Conservation (phyloP, 2,113 vertebrate species). For the Dissostichus mawsoni region DNA sequence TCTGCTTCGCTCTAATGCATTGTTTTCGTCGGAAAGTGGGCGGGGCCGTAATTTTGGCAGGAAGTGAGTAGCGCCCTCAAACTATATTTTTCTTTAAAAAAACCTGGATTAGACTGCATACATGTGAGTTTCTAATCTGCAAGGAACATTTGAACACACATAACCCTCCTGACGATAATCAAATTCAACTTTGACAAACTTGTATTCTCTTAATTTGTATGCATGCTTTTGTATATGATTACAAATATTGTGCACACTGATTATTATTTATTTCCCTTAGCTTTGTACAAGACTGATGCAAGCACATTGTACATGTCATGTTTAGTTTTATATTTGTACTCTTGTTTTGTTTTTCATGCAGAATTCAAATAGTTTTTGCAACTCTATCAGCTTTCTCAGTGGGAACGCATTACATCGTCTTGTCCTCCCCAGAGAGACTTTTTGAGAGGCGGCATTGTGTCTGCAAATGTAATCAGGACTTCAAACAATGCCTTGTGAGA, state of each 20-base stretch:
- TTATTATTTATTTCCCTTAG: not conserved
- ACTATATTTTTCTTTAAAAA: too few species aligned
- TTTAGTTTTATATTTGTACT: not conserved
- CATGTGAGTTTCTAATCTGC: not conserved
- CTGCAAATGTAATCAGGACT: not conserved
- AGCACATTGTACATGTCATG: not conserved
- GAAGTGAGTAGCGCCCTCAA: too few species aligned
- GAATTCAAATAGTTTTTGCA: not conserved
- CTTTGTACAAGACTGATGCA: not conserved
- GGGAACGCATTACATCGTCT: not conserved
- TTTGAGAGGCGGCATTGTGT: not conserved
- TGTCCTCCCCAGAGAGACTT: not conserved
- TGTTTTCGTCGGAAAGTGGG: too few species aligned
- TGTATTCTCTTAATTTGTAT: not conserved
- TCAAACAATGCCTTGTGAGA: conserved; percentile 5
- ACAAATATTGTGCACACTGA: not conserved
- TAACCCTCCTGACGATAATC: not conserved
- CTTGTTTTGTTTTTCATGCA: not conserved
- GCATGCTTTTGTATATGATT: not conserved
- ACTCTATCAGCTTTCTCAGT: not conserved
- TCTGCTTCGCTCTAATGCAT: too few species aligned
- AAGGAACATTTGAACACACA: not conserved
- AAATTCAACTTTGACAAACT: not conserved
- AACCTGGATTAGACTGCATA: too few species aligned
- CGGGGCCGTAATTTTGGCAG: too few species aligned